These are phyloP conservation scores for Nemotelus pantherinus DNA, from an alignment of 2,888 invertebrate species.

Conservation along the genomic window DNA sequence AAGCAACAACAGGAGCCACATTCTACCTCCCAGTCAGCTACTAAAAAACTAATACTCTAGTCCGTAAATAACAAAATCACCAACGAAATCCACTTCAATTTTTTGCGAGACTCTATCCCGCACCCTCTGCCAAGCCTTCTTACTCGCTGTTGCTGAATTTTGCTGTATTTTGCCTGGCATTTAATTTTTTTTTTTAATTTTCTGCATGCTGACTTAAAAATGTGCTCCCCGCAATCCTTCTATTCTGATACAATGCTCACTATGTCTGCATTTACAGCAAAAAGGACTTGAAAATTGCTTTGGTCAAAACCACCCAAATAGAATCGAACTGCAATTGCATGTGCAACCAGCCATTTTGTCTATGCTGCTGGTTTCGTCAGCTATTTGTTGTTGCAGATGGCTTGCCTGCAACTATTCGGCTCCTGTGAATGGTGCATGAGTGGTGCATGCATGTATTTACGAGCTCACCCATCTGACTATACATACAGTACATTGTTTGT, in stretches of 20 bases:
- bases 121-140: not conserved
- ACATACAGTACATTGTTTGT: not conserved
- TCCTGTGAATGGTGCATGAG: not conserved
- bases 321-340: not conserved
- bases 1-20: not conserved
- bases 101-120: not conserved
- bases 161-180: too few species aligned
- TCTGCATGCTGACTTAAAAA: too few species aligned
- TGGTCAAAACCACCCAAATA: constrained; percentile 19
- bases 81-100: constrained; percentile 30
- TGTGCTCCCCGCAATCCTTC: too few species aligned
- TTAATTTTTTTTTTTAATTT: too few species aligned
- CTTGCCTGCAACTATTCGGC: too few species aligned
- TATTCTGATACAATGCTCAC: too few species aligned
- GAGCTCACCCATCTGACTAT: not conserved
- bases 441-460: constrained; percentile 17
- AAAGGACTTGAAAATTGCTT: constrained; percentile 26
- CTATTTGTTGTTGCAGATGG: too few species aligned
- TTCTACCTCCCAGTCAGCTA: not conserved
- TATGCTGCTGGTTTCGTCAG: not conserved
- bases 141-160: too few species aligned
- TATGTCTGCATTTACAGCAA: not conserved
- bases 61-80: constrained; percentile 42
- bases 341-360: not conserved
- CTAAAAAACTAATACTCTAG: constrained; percentile 8